Percentiles rank a stretch among this genome's conserved stretches.
Conservation (phyloP, 2,888 invertebrate genomes). For the Actias luna region DNA sequence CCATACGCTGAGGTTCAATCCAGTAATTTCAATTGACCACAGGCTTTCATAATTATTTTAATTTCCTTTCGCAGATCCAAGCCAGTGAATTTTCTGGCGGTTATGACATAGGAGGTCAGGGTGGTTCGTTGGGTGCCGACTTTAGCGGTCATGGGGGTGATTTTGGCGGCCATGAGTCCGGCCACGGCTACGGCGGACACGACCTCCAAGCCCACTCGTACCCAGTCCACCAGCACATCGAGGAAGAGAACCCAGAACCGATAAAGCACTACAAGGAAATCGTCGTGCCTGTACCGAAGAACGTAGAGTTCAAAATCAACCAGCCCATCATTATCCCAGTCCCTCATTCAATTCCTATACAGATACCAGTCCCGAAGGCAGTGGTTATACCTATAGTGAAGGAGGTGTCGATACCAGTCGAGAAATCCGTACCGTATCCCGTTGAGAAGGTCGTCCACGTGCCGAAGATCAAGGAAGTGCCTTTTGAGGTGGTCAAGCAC, state of each 20-base stretch:
- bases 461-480: conserved; percentile 85
- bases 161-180: conserved; percentile 36
- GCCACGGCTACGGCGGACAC: conserved; percentile 57
- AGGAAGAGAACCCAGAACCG: conserved; percentile 85
- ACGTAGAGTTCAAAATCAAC: conserved; percentile 81
- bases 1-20: too few relatives aligned
- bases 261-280: conserved; percentile 86
- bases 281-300: conserved; percentile 84
- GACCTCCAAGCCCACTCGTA: conserved; percentile 71
- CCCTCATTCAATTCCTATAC: conserved; percentile 85
- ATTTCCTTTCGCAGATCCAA: conserved; percentile 53
- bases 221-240: conserved; percentile 84
- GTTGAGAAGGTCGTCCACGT: conserved; percentile 85
- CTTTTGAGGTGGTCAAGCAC: conserved; percentile 86
- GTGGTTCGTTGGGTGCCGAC: conserved; percentile 26
- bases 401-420: conserved; percentile 85
- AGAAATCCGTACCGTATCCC: conserved; percentile 87
- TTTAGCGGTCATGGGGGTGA: conserved; percentile 37
- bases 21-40: not conserved
- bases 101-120: conserved; percentile 41
- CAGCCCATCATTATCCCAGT: conserved; percentile 82
- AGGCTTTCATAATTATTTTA: not conserved
- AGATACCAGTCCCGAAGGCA: conserved; percentile 85
- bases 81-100: conserved; percentile 61
- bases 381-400: conserved; percentile 86